Percentiles rank a stretch among this genome's conserved stretches.
phyloP scores from a whole-genome alignment of 2,888 invertebrate genomes.

The Drosophila barbarae region DNA sequence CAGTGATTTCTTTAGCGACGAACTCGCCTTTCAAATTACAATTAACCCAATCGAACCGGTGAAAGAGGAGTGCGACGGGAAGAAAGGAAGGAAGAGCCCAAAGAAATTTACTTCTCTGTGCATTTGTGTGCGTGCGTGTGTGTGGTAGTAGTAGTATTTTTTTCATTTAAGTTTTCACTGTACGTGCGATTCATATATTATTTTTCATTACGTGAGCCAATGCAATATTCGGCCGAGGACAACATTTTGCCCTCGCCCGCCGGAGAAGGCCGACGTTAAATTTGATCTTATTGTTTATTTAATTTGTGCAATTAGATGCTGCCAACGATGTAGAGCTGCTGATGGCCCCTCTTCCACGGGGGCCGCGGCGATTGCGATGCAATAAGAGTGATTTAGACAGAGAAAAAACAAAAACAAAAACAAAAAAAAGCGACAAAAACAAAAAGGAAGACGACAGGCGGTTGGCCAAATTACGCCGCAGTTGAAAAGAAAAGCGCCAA shows the following conservation, averaged over 20 bases:
- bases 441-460: slow-evolving; percentile 40
- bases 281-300: slow-evolving; percentile 31
- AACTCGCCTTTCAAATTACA: neutral
- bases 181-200: slow-evolving; percentile 63
- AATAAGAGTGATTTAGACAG: slow-evolving; percentile 28
- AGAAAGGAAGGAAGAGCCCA: slow-evolving; percentile 15
- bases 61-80: slow-evolving; percentile 24
- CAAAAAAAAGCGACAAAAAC: slow-evolving; percentile 12
- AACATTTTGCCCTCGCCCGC: slow-evolving; percentile 37
- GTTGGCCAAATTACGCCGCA: slow-evolving; percentile 52
- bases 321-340: slow-evolving; percentile 61
- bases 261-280: slow-evolving; percentile 12
- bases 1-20: slow-evolving; percentile 16
- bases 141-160: slow-evolving; percentile 38
- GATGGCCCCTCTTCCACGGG: slow-evolving; percentile 58
- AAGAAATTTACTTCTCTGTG: slow-evolving; percentile 47
- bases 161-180: slow-evolving; percentile 47
- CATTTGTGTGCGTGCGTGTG: slow-evolving; percentile 43
- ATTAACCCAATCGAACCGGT: neutral
- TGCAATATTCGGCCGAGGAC: slow-evolving; percentile 45
- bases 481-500: slow-evolving; percentile 47
- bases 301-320: slow-evolving; percentile 54
- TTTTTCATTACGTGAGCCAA: slow-evolving; percentile 63
- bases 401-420: slow-evolving; percentile 18
- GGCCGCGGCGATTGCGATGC: slow-evolving; percentile 59